Percentiles rank a stretch among this genome's conserved stretches.
These are phyloP conservation scores for Diplodus sargus DNA, from an alignment of 2,797 vertebrate species.

Conservation along the genomic window DNA sequence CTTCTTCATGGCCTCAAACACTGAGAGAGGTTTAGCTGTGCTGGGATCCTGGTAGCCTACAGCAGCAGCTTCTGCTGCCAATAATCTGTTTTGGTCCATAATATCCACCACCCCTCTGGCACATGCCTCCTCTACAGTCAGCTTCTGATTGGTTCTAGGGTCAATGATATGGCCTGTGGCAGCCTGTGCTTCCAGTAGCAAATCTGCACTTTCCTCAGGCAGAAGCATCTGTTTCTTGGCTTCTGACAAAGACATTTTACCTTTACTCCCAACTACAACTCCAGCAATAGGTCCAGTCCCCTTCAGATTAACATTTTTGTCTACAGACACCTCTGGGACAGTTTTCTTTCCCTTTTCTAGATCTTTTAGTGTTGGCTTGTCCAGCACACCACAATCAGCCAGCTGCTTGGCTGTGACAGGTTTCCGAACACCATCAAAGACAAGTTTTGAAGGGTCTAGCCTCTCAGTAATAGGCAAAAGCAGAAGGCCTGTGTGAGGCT, in stretches of 20 bases:
- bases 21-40: too few species aligned
- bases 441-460: slow-evolving; percentile 68
- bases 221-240: background rate
- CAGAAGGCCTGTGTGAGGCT: slow-evolving; percentile 88
- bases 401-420: slow-evolving; percentile 87
- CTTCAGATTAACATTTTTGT: slow-evolving; percentile 82
- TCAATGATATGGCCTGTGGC: background rate
- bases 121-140: slow-evolving; percentile 1
- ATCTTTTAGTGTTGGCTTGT: slow-evolving; percentile 61
- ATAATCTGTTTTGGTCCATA: background rate
- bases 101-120: background rate
- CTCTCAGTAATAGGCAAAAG: slow-evolving; percentile 86
- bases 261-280: background rate
- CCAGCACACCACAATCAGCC: slow-evolving; percentile 83
- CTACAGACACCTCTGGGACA: slow-evolving; percentile 85
- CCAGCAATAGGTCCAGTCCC: background rate
- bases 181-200: background rate
- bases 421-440: slow-evolving; percentile 73
- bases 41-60: too few species aligned
- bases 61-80: too few species aligned
- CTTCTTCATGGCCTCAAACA: too few species aligned
- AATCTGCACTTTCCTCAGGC: background rate
- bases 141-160: background rate
- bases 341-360: slow-evolving; percentile 84
- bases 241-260: background rate